A percentile compares a stretch with the other conserved stretches of the same genome.
Conservation (phyloP, 35 echinoderm and acorn worm genomes). For the Holothuria glaberrima region DNA sequence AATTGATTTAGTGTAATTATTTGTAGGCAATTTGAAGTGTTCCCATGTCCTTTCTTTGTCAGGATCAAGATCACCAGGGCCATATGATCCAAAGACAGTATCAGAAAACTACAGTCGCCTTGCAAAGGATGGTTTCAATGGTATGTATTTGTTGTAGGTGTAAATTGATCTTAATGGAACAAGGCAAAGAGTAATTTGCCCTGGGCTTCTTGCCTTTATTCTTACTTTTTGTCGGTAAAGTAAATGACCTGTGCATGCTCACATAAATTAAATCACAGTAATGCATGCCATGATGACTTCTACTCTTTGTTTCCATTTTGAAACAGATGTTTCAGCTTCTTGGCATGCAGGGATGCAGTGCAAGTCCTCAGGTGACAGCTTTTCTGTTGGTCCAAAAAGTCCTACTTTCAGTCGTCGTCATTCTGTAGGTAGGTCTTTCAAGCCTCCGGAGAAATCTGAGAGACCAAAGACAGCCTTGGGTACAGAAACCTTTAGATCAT, state of each 20-base stretch:
- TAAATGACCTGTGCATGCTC: too few relatives aligned
- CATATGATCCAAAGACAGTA: slow-evolving; percentile 59
- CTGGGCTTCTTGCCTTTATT: too few relatives aligned
- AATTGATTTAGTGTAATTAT: too few relatives aligned
- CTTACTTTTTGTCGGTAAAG: too few relatives aligned
- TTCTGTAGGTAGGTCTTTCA: slow-evolving; percentile 66
- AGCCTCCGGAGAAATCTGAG: slow-evolving; percentile 21
- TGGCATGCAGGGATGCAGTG: slow-evolving; percentile 72
- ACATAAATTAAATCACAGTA: neutral
- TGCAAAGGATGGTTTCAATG: slow-evolving; percentile 74
- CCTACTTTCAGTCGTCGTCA: slow-evolving; percentile 73
- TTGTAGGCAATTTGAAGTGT: too few relatives aligned
- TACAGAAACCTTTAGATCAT: slow-evolving; percentile 32
- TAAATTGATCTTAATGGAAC: neutral
- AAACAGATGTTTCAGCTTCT: slow-evolving; percentile 60
- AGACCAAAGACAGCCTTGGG: slow-evolving; percentile 41
- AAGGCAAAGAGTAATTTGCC: neutral
- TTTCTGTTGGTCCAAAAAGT: slow-evolving; percentile 2
- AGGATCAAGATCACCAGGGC: slow-evolving; percentile 53
- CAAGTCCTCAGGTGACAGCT: slow-evolving; percentile 11
- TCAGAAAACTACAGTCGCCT: slow-evolving; percentile 50
- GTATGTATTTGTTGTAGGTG: slow-evolving; percentile 8
- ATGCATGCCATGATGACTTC: neutral
- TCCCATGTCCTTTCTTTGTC: neutral
- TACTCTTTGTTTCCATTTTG: neutral